Conservation (phyloP, 2,797 vertebrate species). For the Helarctos malayanus region DNA sequence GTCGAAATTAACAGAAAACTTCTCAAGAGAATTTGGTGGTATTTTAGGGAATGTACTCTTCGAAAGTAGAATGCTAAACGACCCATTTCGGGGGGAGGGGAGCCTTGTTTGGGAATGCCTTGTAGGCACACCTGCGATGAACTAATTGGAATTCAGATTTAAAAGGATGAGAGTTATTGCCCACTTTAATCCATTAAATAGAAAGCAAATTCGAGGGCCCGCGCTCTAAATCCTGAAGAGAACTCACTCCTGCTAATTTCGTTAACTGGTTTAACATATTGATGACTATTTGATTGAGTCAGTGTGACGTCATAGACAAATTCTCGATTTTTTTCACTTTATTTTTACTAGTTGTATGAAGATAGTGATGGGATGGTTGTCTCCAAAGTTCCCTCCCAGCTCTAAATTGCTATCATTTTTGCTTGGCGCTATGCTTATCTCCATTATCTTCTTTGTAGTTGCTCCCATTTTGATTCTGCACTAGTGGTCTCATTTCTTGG, state of each 20-base stretch:
- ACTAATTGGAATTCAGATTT: constrained; percentile 10
- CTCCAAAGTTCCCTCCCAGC: not conserved
- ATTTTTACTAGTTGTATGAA: not conserved
- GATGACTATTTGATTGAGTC: not conserved
- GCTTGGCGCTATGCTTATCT: not conserved
- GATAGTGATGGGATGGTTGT: not conserved
- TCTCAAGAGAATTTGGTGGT: not conserved
- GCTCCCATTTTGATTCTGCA: not conserved
- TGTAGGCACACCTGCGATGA: not conserved
- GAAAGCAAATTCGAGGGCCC: not conserved
- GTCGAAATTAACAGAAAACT: not conserved
- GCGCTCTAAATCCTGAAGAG: not conserved
- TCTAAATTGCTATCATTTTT: not conserved
- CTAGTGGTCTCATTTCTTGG: not conserved
- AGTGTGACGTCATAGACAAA: not conserved
- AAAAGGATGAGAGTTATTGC: not conserved
- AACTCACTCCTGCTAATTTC: constrained; percentile 36
- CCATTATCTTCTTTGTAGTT: not conserved
- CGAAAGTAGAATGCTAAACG: not conserved
- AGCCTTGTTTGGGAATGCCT: not conserved
- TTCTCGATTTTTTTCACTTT: not conserved
- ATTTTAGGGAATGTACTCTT: not conserved
- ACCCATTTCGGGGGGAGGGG: not conserved
- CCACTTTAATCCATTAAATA: not conserved
- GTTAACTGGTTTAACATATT: not conserved